Evolutionary conservation across 2,888 invertebrate species (phyloP).

Genomic region (Acleris literana): DNA sequence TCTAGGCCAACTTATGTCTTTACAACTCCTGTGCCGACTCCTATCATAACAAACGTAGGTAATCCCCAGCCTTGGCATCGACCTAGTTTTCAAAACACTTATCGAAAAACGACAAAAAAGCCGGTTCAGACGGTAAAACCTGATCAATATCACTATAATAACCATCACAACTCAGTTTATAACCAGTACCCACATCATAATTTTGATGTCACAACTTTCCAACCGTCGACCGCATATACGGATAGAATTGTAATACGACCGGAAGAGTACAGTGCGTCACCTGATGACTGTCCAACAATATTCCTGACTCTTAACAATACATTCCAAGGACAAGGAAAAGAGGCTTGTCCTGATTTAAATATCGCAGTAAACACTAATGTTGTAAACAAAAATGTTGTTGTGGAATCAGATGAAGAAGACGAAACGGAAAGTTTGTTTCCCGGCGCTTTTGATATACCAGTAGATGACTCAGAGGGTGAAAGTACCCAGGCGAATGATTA

Average conservation of each 20-base stretch:
- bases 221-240: slow-evolving; percentile 67
- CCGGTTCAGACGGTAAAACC: slow-evolving; percentile 62
- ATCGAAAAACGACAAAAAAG: slow-evolving; percentile 58
- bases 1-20: slow-evolving; percentile 63
- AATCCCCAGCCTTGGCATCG: slow-evolving; percentile 65
- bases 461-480: slow-evolving; percentile 62
- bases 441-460: slow-evolving; percentile 63
- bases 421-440: slow-evolving; percentile 60
- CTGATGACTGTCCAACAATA: slow-evolving; percentile 82
- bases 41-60: slow-evolving; percentile 75
- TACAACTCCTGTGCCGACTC: slow-evolving; percentile 64
- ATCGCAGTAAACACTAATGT: slow-evolving; percentile 88
- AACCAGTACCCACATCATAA: slow-evolving; percentile 54
- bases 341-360: slow-evolving; percentile 87
- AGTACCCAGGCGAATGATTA: slow-evolving; percentile 61
- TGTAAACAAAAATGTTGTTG: slow-evolving; percentile 82
- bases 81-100: slow-evolving; percentile 38
- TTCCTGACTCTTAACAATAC: slow-evolving; percentile 81
- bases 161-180: slow-evolving; percentile 60
- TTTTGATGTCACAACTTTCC: slow-evolving; percentile 74
- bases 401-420: slow-evolving; percentile 76
- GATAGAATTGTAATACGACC: slow-evolving; percentile 77
- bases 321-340: slow-evolving; percentile 83
- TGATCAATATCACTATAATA: slow-evolving; percentile 56
- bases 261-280: slow-evolving; percentile 71